Percentiles rank a stretch among this genome's conserved stretches.
These are phyloP conservation scores for Campoplex capitator DNA, from an alignment of 2,888 invertebrate species.

Conservation along the genomic window DNA sequence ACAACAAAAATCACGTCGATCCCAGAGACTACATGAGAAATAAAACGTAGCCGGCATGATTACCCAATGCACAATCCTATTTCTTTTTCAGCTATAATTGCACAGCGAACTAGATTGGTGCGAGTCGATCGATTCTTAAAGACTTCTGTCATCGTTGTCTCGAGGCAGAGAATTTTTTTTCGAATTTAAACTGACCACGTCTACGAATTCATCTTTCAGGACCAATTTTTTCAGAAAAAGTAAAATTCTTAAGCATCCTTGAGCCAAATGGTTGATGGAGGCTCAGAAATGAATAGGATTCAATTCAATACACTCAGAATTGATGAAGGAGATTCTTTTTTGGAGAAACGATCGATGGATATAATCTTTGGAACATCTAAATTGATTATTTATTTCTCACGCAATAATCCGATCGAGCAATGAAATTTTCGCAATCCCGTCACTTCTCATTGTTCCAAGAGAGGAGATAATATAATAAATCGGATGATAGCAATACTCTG, in stretches of 20 bases:
- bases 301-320: neutral
- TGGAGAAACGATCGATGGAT: neutral
- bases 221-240: neutral
- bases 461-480: constrained; percentile 58
- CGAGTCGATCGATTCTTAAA: neutral
- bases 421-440: constrained; percentile 12
- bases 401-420: neutral
- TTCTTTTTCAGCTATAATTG: neutral
- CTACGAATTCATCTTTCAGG: too few species aligned
- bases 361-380: neutral
- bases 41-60: neutral
- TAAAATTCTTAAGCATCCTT: neutral
- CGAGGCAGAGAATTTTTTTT: neutral
- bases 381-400: constrained; percentile 1
- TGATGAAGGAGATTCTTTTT: neutral
- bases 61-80: neutral
- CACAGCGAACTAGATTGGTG: neutral
- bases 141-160: neutral
- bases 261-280: neutral
- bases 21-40: neutral
- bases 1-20: constrained; percentile 4
- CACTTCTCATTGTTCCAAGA: constrained; percentile 41
- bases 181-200: neutral
- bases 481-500: constrained; percentile 48
- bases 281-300: neutral